Base-by-base conservation (phyloP, 2,888 invertebrate species). In the Nudaria mundana region DNA sequence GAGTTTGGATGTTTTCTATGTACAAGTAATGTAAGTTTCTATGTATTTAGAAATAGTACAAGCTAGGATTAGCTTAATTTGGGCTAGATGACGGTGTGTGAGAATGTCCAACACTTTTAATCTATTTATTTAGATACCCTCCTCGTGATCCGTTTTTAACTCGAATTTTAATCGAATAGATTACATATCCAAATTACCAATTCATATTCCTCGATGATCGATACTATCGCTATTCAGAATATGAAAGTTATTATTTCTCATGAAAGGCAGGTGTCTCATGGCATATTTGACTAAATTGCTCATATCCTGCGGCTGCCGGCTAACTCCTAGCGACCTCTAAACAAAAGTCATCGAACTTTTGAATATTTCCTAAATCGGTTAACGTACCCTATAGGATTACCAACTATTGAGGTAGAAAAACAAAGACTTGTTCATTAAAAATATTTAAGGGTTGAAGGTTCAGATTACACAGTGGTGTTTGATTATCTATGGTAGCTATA, bases 341-440 rank as follows among this genome's bases (percentile, higher is more conserved):
- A 40, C 50, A 52, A 39, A 64, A 81, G 86, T 86, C 87, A 81
- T 76, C 77, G 86, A 87, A 82, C 87, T 63, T 56, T 63, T 33
- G 67, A 73, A 78, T 81, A 74, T 83, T 84, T 80, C 78, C 82
- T 80, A 84, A 85, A 76, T 75, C 81, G 83, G 84, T 82, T 77
- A 85, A 81, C 70, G 84, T 75, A 75, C 84, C 64, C 53, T 50
- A 47, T 50, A 56, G 63, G 51, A 49, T 59, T 44, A 43, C 64
- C 77, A 81, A 65, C 72, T 71, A 57, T 40, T 45, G 41, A 28
- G 40, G 37, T 11, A 23, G 40, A 44, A 30, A 10, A 15, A 32
- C 4, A 8, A 11, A 15, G 22, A n/a, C n/a, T n/a, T n/a, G n/a
- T n/a, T n/a, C n/a, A n/a, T n/a, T n/a, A n/a, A n/a, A n/a, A n/a